Conservation (phyloP, 2,888 invertebrate genomes). For the Belgica antarctica region DNA sequence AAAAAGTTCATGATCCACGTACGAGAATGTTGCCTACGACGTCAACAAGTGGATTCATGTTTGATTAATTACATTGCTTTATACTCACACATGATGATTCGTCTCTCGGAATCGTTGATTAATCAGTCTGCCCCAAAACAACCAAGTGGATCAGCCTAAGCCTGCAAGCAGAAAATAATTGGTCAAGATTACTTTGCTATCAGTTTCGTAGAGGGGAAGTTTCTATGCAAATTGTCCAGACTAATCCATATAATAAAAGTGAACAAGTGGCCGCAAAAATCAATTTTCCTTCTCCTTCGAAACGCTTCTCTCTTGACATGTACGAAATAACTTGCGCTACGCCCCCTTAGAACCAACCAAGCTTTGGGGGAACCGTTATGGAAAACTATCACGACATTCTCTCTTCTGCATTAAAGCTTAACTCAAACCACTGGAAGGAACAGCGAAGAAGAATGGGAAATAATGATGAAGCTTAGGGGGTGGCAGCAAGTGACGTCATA, state of each 20-base stretch:
- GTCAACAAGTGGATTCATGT: slow-evolving; percentile 20
- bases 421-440: not conserved
- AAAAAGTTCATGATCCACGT: not conserved
- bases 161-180: no score
- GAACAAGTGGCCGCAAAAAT: slow-evolving; percentile 15
- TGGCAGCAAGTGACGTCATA: no score
- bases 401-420: not conserved
- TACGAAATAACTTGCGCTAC: not conserved
- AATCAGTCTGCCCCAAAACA: no score
- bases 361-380: not conserved
- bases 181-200: no score
- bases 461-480: slow-evolving; percentile 24
- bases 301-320: not conserved
- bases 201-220: not conserved
- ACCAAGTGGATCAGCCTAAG: not conserved
- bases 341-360: not conserved
- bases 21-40: not conserved
- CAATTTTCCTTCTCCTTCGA: not conserved
- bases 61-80: slow-evolving; percentile 18
- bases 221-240: slow-evolving; percentile 12
- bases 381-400: slow-evolving; percentile 6
- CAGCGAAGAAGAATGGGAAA: not conserved
- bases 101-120: not conserved
- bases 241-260: slow-evolving; percentile 1
- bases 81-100: slow-evolving; percentile 9